These are phyloP conservation scores for Gymnothorax javanicus DNA, from an alignment of 2,797 vertebrate genomes.

Conservation along the genomic window DNA sequence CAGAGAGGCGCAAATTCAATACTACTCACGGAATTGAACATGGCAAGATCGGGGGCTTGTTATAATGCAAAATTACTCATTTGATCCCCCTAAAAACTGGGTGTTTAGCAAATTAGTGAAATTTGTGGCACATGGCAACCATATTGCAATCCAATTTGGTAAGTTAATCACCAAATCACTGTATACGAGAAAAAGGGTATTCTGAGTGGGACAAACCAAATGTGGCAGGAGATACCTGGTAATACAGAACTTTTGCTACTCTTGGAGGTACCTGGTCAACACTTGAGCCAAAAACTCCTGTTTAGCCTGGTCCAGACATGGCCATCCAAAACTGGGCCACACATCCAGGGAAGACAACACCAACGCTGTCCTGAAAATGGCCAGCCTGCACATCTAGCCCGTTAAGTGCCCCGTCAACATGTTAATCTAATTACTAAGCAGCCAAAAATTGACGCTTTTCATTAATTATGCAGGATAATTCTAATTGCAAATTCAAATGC, in stretches of 20 bases:
- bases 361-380: conserved; percentile 27
- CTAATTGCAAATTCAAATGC: conserved; percentile 97
- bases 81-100: background rate
- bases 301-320: background rate
- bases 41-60: background rate
- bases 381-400: conserved; percentile 61
- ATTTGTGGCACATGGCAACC: background rate
- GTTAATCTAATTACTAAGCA: conserved; percentile 95
- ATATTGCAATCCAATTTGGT: conserved; percentile 5
- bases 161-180: background rate
- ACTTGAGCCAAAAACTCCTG: background rate
- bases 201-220: conserved; percentile 29
- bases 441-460: conserved; percentile 93
- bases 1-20: background rate
- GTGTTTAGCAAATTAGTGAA: background rate
- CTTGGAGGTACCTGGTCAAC: conserved; percentile 25
- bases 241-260: conserved; percentile 26
- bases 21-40: background rate
- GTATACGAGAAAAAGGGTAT: background rate
- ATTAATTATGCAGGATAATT: conserved; percentile 98
- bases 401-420: conserved; percentile 91
- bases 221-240: conserved; percentile 34
- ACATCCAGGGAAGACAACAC: conserved; percentile 13
- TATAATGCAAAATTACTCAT: background rate
- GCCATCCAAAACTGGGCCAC: background rate